Evolutionary conservation across 2,113 vertebrate genomes (phyloP), one percentile per base, ranked within the genome.

Genomic region (Cavia aperea): DNA sequence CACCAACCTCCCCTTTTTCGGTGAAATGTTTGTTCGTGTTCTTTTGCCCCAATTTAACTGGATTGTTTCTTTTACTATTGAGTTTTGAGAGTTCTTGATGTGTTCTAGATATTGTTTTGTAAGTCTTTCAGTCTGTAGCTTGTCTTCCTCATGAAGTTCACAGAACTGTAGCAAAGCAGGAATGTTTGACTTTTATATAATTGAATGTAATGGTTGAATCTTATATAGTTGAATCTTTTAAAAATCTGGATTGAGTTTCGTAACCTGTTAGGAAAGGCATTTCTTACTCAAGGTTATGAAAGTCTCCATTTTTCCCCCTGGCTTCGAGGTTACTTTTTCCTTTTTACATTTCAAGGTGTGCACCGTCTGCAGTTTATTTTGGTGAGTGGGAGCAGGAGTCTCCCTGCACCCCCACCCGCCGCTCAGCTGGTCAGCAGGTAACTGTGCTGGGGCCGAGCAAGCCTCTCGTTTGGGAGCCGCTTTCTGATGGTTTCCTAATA

Each of bases 141-240:
- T 81, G 10, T 36, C 51, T 81, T 81, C 31, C 54, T 81, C 78
- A 12, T 56, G 56, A 56, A 10, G 46, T 24, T 46, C 39, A 39
- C 19, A 73, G 19, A 31, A 46, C 36, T 19, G 26, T 66, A n/a
- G 33, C 60, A 86, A 29, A 83, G 75, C 18, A 81, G 81, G 86
- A 83, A 86, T 91, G 36, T 84, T 72, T 88, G 54, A 3, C 58
- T 92, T 92, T 86, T 62, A 85, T 62, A 43, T 81, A 82, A 70
- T 81, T 84, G 26, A 88, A 43, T 75, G 58, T 82, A 43, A 73
- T 73, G 24, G 70, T 73, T 73, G 39, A 39, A 39, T 39, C 39
- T 39, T 46, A 46, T 7, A 75, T 46, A 75, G 68, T 63, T 72
- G 24, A 79, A 85, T 81, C n/a, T 70, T 89, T 86, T 73, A 26